These are phyloP conservation scores for Aradophagus sp. DNA, from an alignment of 1,140 invertebrate genomes.

Conservation along the genomic window DNA sequence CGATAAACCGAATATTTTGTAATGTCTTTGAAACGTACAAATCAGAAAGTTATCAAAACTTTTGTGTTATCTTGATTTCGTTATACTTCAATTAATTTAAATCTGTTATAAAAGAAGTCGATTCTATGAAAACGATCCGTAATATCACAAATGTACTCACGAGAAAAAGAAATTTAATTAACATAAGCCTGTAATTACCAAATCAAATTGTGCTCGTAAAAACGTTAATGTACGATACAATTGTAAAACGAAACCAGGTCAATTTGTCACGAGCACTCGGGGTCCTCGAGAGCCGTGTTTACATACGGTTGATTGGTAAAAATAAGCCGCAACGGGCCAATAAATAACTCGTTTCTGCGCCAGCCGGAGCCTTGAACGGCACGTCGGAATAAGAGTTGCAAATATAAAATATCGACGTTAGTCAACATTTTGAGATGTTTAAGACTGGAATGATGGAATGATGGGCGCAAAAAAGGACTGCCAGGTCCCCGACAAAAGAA, in stretches of 20 bases:
- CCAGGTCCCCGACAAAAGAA: slow-evolving; percentile 33
- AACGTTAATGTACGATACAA: slow-evolving; percentile 26
- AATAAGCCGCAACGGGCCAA: slow-evolving; percentile 39
- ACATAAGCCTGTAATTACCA: too few species aligned
- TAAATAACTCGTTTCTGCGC: slow-evolving; percentile 49
- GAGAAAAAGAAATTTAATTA: too few species aligned
- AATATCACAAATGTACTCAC: too few species aligned
- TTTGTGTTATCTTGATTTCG: too few species aligned
- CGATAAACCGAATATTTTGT: too few species aligned
- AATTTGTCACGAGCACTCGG: slow-evolving; percentile 34
- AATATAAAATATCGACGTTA: slow-evolving; percentile 51
- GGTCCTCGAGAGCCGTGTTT: not conserved
- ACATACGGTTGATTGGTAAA: slow-evolving; percentile 7
- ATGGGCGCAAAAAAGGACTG: not conserved
- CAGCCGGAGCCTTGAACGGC: slow-evolving; percentile 33
- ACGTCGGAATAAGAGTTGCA: slow-evolving; percentile 29
- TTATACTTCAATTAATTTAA: too few species aligned
- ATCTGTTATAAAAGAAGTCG: too few species aligned
- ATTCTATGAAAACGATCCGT: too few species aligned
- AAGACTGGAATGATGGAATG: slow-evolving; percentile 20
- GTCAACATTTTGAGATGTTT: slow-evolving; percentile 46
- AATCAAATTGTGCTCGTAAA: too few species aligned
- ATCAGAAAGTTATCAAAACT: too few species aligned
- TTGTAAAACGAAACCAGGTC: slow-evolving; percentile 23
- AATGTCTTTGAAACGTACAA: too few species aligned